Percentiles rank a stretch among this genome's conserved stretches.
Evolutionary conservation across 2,888 invertebrate genomes (phyloP).

Genomic region (Isoperla grammatica): DNA sequence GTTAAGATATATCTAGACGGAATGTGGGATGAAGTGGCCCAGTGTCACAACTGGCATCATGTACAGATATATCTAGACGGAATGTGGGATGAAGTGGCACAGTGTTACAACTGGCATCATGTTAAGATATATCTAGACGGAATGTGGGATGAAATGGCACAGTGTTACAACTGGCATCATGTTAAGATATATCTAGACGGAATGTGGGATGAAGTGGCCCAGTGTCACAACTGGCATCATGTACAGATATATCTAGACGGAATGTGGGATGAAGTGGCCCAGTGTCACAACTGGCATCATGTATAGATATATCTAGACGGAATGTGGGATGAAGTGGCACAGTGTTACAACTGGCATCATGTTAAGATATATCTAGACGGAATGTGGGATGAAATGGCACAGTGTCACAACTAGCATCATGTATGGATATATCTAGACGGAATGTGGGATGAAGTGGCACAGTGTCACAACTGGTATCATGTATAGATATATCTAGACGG

Average conservation of each 20-base stretch:
- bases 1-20: no score
- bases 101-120: not conserved
- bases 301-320: no score
- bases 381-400: slow-evolving; percentile 10
- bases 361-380: no score
- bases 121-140: no score
- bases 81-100: slow-evolving; percentile 9
- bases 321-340: slow-evolving; percentile 9
- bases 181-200: no score
- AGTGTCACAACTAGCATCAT: not conserved
- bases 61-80: no score
- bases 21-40: slow-evolving; percentile 8
- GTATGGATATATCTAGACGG: no score
- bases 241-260: no score
- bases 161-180: not conserved
- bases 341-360: not conserved
- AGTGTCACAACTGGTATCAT: not conserved
- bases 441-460: slow-evolving; percentile 9
- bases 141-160: slow-evolving; percentile 10
- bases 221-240: not conserved
- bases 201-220: slow-evolving; percentile 8
- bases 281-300: not conserved
- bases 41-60: not conserved
- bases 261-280: slow-evolving; percentile 8
- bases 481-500: no score